A percentile compares a stretch with the other conserved stretches of the same genome.
Evolutionary conservation across 2,888 invertebrate species (phyloP).

Genomic region (Scelioninae gen. 1): DNA sequence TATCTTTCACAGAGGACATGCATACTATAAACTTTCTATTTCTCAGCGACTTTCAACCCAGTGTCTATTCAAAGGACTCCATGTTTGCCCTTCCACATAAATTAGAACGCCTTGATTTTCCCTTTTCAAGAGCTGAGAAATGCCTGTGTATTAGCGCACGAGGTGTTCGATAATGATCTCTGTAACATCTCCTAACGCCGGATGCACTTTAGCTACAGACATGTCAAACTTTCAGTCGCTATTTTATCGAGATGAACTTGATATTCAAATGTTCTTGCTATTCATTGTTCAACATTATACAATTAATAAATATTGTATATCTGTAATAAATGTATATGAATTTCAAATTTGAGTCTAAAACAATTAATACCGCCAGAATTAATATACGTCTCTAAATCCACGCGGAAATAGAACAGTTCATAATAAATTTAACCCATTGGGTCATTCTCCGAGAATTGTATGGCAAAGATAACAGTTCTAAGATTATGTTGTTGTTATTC

Average conservation of each 20-base stretch:
- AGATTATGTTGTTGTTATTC: no score
- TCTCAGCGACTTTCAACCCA: conserved; percentile 65
- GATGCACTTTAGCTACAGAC: conserved; percentile 48
- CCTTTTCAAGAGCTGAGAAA: conserved; percentile 61
- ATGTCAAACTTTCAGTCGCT: conserved; percentile 24
- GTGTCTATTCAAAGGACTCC: conserved; percentile 60
- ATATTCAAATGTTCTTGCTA: conserved; percentile 28
- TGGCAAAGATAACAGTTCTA: no score
- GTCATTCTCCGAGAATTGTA: no score
- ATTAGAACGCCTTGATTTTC: conserved; percentile 62
- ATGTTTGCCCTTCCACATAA: conserved; percentile 63
- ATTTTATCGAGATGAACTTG: conserved; percentile 56
- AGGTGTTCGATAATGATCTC: conserved; percentile 53
- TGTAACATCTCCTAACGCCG: conserved; percentile 54
- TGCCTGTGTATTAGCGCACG: conserved; percentile 57
- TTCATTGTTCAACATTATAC: conserved; percentile 9
- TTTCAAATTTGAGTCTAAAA: no score
- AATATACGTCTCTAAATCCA: no score
- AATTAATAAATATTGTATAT: no score
- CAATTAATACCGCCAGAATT: no score
- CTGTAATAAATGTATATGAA: no score
- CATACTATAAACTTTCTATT: conserved; percentile 66
- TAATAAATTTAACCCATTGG: no score
- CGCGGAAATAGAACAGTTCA: no score
- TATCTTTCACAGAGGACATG: conserved; percentile 65